Base-by-base conservation (phyloP, 1,140 invertebrate species). In the Pygmarrhopalites habei region DNA sequence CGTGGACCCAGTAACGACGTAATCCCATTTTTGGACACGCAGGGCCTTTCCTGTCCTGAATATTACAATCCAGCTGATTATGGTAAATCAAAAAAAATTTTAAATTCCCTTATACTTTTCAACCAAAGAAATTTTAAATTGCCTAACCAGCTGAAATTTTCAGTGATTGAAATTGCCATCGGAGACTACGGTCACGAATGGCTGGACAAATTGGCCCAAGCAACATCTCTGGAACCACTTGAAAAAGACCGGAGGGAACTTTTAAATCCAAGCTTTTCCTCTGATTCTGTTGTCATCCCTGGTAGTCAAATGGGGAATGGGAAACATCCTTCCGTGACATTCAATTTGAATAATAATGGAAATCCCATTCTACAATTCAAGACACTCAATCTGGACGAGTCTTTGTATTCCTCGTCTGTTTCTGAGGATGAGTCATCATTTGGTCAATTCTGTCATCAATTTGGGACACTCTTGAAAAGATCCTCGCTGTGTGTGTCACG, bases 21-120 rank as follows among this genome's bases (percentile, higher is more conserved):
- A 46, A 86, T 95, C 57, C 90, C 92, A n/a, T 96, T 94, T 75
- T 79, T 95, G n/a, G 83, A 85, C 1, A 84, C 84, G 0, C 85
- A 92, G 80, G 85, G 86, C 2, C 80, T 95, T 4, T 82, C 87
- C 23, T 96, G 92, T 77, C 93, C 94, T 0, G 84, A 87, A 69
- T 96, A 96, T 74, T 92, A 96, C 77, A 98, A 96, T 77, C 92
- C 93, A 46, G 92, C 93, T 58, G 92, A 96, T 82, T 96, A 93
- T 75, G 95, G 93, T 75, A 95, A 93, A 14, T 95, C 76, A n/a
- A n/a, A 41, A 41, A 41, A 41, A 12, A n/a, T 41, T n/a, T 41
- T 12, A 10, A 39, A 39, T 39, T n/a, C n/a, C n/a, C n/a, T n/a
- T n/a, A n/a, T n/a, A n/a, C n/a, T n/a, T n/a, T n/a, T n/a, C n/a